Conservation (phyloP, 1,140 invertebrate species). For the Lamellibrachia luymesi region DNA sequence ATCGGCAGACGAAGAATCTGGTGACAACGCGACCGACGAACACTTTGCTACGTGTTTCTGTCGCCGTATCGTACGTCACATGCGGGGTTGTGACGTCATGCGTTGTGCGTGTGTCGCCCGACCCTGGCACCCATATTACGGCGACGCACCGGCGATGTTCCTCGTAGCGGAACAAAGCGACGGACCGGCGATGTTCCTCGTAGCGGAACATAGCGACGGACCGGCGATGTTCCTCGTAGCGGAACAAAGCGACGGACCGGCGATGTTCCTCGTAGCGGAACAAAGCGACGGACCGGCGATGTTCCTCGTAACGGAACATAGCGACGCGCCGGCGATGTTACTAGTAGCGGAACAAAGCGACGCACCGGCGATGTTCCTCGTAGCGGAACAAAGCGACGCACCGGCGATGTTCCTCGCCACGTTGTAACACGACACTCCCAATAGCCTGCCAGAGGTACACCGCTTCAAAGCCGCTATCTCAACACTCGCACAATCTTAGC, state of each 20-base stretch:
- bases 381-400: neutral
- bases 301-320: neutral
- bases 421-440: neutral
- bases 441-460: neutral
- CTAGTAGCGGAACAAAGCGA: neutral
- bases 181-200: neutral
- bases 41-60: too few relatives aligned
- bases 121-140: neutral
- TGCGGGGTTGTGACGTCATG: too few relatives aligned
- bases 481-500: neutral
- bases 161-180: neutral
- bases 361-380: neutral
- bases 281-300: neutral
- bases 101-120: neutral
- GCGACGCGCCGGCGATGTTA: neutral
- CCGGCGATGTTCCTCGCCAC: neutral
- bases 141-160: neutral
- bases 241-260: neutral
- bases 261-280: neutral
- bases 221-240: neutral
- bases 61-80: too few relatives aligned
- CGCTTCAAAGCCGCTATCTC: neutral
- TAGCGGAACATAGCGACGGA: too few relatives aligned
- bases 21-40: neutral
- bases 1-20: neutral